Evolutionary conservation across 1,140 invertebrate genomes (phyloP).

Genomic region (Heliconius eleuchia): DNA sequence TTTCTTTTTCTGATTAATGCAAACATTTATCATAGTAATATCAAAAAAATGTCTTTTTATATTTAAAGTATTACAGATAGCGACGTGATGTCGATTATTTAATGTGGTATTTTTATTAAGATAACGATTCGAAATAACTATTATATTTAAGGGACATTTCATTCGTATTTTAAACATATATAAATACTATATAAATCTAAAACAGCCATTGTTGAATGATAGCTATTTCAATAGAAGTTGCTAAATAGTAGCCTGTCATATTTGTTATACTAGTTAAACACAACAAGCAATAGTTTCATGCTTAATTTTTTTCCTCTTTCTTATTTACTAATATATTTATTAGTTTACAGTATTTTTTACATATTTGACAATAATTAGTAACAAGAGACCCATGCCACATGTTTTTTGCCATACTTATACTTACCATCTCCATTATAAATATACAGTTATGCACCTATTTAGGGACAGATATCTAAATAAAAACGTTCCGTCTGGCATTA

Average conservation of each 20-base stretch:
- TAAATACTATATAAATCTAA: neutral
- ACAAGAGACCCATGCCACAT: conserved; percentile 50
- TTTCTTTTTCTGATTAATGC: neutral
- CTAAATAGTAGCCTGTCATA: neutral
- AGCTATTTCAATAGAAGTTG: neutral
- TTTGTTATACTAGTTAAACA: neutral
- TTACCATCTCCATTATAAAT: conserved; percentile 59
- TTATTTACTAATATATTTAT: conserved; percentile 7
- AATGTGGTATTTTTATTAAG: neutral
- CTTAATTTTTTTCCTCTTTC: neutral
- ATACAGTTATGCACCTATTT: conserved; percentile 64
- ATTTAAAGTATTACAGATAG: neutral
- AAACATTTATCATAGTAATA: neutral
- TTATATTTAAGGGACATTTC: neutral
- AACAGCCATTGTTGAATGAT: neutral
- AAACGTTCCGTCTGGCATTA: conserved; percentile 74
- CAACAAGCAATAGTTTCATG: conserved; percentile 9
- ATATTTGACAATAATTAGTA: conserved; percentile 42
- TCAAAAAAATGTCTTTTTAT: neutral
- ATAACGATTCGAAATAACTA: neutral
- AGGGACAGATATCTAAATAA: conserved; percentile 71
- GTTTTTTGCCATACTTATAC: conserved; percentile 51
- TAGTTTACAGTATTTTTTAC: conserved; percentile 17
- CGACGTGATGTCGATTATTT: neutral
- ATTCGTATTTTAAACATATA: too few species aligned